Conservation (phyloP, 2,113 vertebrate species). For the Mesembrinibis cayennensis region DNA sequence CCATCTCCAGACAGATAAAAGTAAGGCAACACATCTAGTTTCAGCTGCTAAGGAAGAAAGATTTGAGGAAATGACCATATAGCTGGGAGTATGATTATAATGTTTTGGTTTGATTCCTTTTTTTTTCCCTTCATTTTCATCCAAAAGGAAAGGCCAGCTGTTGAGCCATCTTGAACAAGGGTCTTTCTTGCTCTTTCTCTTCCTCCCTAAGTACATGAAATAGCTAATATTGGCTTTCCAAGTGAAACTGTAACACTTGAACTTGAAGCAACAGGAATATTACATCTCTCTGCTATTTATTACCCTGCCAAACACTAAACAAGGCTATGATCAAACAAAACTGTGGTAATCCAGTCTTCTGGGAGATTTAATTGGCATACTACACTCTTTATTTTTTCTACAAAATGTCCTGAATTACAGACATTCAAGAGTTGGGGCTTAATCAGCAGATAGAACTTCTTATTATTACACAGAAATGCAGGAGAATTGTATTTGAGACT, state of each 20-base stretch:
- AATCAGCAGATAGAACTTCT: slow-evolving; percentile 21
- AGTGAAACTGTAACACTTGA: slow-evolving; percentile 31
- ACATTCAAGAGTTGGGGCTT: neutral
- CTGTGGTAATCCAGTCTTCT: slow-evolving; percentile 30
- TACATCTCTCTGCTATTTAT: slow-evolving; percentile 38
- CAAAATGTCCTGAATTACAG: slow-evolving; percentile 8
- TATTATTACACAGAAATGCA: slow-evolving; percentile 36
- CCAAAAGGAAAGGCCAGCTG: neutral
- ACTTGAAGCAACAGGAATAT: slow-evolving; percentile 26
- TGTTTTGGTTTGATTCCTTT: neutral
- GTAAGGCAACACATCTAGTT: neutral
- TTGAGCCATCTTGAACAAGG: slow-evolving; percentile 4
- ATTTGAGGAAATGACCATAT: neutral
- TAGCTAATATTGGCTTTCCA: slow-evolving; percentile 16
- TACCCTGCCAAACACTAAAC: slow-evolving; percentile 51
- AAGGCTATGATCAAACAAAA: slow-evolving; percentile 41
- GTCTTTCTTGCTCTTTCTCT: neutral
- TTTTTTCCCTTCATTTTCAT: neutral
- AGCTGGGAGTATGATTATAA: neutral
- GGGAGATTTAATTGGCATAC: slow-evolving; percentile 53
- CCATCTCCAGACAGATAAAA: neutral
- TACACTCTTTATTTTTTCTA: slow-evolving; percentile 11
- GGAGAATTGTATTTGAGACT: slow-evolving; percentile 50
- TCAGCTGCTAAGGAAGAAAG: neutral
- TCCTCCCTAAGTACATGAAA: neutral